phyloP scores from a whole-genome alignment of 2,797 vertebrate genomes.

The Pangasius krempfi region DNA sequence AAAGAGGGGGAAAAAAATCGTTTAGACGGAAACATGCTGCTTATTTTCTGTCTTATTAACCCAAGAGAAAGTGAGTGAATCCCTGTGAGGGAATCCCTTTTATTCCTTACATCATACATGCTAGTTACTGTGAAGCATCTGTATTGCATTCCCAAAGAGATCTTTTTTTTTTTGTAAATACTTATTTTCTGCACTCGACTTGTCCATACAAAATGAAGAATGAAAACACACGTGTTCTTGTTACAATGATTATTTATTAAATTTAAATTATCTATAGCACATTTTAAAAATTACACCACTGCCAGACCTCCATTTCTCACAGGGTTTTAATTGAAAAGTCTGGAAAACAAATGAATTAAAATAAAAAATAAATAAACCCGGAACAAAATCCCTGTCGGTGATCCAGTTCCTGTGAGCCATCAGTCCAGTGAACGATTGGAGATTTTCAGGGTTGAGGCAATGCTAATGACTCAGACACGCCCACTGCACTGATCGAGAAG shows the following conservation, averaged over 20 bases:
- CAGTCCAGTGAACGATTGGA: background rate
- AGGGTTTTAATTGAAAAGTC: slow-evolving; percentile 64
- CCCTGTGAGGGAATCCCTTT: background rate
- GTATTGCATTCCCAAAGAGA: no score
- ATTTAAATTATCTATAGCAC: slow-evolving; percentile 86
- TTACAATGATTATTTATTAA: slow-evolving; percentile 88
- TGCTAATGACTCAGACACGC: background rate
- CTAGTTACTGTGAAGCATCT: no score
- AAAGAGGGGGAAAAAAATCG: background rate
- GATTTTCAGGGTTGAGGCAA: background rate
- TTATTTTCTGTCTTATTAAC: background rate
- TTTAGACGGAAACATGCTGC: background rate
- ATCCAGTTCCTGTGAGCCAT: background rate
- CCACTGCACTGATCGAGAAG: background rate
- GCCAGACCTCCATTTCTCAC: slow-evolving; percentile 70
- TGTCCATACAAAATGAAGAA: background rate
- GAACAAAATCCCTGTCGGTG: background rate
- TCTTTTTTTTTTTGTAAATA: no score
- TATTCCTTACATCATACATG: background rate
- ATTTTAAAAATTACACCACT: slow-evolving; percentile 82
- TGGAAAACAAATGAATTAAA: slow-evolving; percentile 60
- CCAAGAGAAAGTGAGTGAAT: background rate
- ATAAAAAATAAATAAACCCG: slow-evolving; percentile 53
- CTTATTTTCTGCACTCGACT: no score
- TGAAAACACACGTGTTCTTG: slow-evolving; percentile 65